These are phyloP conservation scores for Drosophila auraria DNA, from an alignment of 1,140 invertebrate species.

Conservation along the genomic window DNA sequence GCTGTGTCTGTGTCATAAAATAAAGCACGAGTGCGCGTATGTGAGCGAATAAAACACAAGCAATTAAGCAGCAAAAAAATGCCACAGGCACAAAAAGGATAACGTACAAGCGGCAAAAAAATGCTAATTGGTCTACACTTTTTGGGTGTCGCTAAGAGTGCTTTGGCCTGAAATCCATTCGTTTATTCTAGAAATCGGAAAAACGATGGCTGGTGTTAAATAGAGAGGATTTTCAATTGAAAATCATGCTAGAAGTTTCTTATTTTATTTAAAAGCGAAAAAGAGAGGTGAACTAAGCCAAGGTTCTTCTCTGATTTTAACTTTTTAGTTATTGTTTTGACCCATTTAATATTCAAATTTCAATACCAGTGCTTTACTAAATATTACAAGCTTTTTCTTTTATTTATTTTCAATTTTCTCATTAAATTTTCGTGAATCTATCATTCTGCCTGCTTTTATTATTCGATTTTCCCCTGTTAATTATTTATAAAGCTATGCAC, in stretches of 20 bases:
- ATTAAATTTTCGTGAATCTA: background rate
- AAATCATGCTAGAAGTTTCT: background rate
- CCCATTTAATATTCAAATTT: background rate
- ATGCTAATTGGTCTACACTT: slow-evolving; percentile 28
- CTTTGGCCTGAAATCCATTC: background rate
- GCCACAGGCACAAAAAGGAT: slow-evolving; percentile 19
- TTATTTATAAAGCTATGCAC: slow-evolving; percentile 4
- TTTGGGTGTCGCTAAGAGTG: slow-evolving; percentile 7
- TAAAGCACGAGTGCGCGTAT: slow-evolving; percentile 28
- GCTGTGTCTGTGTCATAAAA: slow-evolving; percentile 36
- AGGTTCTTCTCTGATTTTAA: no score
- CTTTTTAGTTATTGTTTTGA: background rate
- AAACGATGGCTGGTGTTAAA: background rate
- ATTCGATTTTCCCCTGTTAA: slow-evolving; percentile 3
- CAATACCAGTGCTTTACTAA: background rate
- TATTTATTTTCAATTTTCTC: background rate
- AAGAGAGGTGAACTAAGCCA: background rate
- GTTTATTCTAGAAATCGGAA: background rate
- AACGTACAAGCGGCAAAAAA: background rate
- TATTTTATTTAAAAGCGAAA: background rate
- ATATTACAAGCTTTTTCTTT: background rate
- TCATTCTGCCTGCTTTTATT: slow-evolving; percentile 1
- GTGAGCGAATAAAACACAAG: slow-evolving; percentile 37
- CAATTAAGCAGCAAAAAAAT: slow-evolving; percentile 42
- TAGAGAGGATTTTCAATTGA: background rate